Evolutionary conservation across 2,888 invertebrate species (phyloP).

Genomic region (Mystacides longicornis): DNA sequence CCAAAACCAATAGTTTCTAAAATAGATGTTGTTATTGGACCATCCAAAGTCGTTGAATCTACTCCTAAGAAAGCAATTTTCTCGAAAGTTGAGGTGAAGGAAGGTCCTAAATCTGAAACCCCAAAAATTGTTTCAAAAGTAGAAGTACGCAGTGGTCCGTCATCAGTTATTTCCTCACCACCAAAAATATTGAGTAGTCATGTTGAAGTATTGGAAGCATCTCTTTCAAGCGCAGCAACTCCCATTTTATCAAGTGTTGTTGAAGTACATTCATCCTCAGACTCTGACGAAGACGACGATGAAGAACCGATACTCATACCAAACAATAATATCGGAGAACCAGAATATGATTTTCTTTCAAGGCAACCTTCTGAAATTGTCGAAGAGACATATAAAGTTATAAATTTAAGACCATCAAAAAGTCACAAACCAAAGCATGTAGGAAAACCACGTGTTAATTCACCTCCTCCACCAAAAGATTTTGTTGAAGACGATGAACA

Average conservation of each 20-base stretch:
- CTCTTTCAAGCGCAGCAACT: conserved; percentile 28
- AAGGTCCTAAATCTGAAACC: conserved; percentile 31
- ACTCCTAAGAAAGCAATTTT: conserved; percentile 30
- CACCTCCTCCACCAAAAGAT: conserved; percentile 38
- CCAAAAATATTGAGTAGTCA: conserved; percentile 31
- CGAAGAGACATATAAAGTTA: conserved; percentile 78
- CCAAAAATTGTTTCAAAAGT: conserved; percentile 34
- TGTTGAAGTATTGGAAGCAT: conserved; percentile 32
- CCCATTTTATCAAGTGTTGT: conserved; percentile 49
- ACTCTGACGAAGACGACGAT: conserved; percentile 30
- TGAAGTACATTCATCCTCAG: conserved; percentile 41
- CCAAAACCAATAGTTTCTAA: conserved; percentile 45
- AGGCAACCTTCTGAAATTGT: conserved; percentile 78
- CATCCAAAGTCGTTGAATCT: conserved; percentile 44
- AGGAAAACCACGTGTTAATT: conserved; percentile 39
- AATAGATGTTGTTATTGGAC: conserved; percentile 51
- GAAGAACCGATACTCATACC: conserved; percentile 48
- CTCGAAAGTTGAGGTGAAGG: conserved; percentile 45
- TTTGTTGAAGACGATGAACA: conserved; percentile 53
- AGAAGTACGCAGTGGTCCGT: conserved; percentile 31
- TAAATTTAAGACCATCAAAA: conserved; percentile 69
- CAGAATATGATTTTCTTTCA: conserved; percentile 79
- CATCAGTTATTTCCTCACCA: conserved; percentile 23
- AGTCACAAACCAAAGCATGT: conserved; percentile 43
- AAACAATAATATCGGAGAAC: conserved; percentile 69